Percentiles rank a stretch among this genome's conserved stretches.
These are phyloP conservation scores for Tachina fera DNA, from an alignment of 2,888 invertebrate species.

Conservation along the genomic window DNA sequence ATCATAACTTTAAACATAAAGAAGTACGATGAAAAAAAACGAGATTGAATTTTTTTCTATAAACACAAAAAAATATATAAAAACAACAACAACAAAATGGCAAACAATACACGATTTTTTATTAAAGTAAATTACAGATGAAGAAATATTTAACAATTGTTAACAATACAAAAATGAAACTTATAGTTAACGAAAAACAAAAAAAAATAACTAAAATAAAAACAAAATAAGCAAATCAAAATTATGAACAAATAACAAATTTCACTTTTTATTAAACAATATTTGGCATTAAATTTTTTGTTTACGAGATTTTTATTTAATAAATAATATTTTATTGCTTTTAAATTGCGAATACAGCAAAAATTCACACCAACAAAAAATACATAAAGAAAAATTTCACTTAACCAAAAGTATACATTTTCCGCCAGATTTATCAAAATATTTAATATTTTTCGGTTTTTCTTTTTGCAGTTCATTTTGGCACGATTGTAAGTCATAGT, in stretches of 20 bases:
- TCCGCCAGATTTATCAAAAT: conserved; percentile 50
- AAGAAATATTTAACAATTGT: conserved; percentile 62
- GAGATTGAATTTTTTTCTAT: conserved; percentile 68
- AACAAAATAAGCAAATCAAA: conserved; percentile 6
- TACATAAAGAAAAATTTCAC: conserved; percentile 7
- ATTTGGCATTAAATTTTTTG: conserved; percentile 64
- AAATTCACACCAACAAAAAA: conserved; percentile 52
- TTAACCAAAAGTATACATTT: conserved; percentile 5
- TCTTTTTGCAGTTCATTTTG: conserved; percentile 33
- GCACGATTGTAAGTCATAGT: conserved; percentile 67
- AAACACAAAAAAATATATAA: conserved; percentile 27
- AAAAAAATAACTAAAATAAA: background rate
- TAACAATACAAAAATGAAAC: conserved; percentile 52
- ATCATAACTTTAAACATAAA: conserved; percentile 70
- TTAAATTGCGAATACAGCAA: conserved; percentile 52
- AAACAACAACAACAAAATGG: conserved; percentile 13
- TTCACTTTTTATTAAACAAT: conserved; percentile 68
- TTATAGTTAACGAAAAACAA: conserved; percentile 9
- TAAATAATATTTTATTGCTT: conserved; percentile 67
- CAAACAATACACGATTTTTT: conserved; percentile 63
- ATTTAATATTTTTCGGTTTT: conserved; percentile 30
- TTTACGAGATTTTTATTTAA: conserved; percentile 67
- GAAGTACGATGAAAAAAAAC: conserved; percentile 51
- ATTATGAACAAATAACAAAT: conserved; percentile 50
- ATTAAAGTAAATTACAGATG: conserved; percentile 52